These are phyloP conservation scores for Acronicta psi DNA, from an alignment of 2,888 invertebrate species.

Conservation along the genomic window DNA sequence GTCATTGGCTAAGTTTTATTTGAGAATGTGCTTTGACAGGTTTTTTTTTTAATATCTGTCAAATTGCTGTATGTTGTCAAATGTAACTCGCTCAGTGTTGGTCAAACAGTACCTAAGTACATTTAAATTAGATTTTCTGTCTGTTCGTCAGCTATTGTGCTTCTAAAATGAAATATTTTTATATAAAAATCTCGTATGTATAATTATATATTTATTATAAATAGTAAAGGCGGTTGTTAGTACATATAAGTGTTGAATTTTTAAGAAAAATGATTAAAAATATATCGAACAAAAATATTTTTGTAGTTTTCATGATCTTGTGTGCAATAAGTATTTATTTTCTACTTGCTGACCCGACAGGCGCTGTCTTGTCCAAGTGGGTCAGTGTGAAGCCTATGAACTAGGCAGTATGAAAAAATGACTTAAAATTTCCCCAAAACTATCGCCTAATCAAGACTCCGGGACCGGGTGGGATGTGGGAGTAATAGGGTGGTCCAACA, in stretches of 20 bases:
- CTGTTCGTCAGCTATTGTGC: slow-evolving; percentile 23
- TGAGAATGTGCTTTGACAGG: too few species aligned
- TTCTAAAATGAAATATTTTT: slow-evolving; percentile 28
- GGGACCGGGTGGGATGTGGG: too few species aligned
- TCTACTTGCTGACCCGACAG: too few species aligned
- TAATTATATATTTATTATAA: slow-evolving; percentile 17
- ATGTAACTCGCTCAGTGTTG: background rate
- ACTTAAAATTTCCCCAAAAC: too few species aligned
- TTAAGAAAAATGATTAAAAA: slow-evolving; percentile 42
- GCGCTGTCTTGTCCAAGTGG: too few species aligned
- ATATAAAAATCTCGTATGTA: slow-evolving; percentile 25
- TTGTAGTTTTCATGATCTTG: slow-evolving; percentile 37
- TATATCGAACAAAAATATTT: slow-evolving; percentile 47
- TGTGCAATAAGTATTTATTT: slow-evolving; percentile 34
- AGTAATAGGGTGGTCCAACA: too few species aligned
- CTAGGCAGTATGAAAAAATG: too few species aligned
- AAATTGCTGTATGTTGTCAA: too few species aligned
- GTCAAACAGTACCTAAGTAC: background rate
- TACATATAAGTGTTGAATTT: slow-evolving; percentile 57
- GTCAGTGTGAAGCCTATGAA: too few species aligned
- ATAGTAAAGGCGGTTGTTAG: slow-evolving; percentile 35
- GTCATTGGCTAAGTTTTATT: background rate
- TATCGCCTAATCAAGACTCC: too few species aligned
- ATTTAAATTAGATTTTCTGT: slow-evolving; percentile 6
- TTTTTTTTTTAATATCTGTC: too few species aligned